Conservation (phyloP, 2,888 invertebrate genomes). For the Linnaemya vulpina region DNA sequence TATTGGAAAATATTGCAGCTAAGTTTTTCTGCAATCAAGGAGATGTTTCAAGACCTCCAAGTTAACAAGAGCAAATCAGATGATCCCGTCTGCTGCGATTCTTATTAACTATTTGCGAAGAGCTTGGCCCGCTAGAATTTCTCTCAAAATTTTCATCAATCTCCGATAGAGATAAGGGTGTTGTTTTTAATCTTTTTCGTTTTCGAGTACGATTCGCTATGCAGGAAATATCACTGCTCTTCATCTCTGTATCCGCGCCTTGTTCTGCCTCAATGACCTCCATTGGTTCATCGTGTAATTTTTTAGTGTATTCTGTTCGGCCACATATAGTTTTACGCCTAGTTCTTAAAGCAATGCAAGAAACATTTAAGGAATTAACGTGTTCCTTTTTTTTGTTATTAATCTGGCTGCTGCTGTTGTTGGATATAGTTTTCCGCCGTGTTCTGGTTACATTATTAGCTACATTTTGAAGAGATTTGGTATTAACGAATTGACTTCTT, state of each 20-base stretch:
- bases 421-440: slow-evolving; percentile 13
- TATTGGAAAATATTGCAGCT: background rate
- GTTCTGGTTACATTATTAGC: background rate
- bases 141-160: background rate
- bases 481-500: background rate
- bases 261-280: background rate
- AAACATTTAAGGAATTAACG: background rate
- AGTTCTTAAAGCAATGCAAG: slow-evolving; percentile 45
- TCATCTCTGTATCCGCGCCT: background rate
- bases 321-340: slow-evolving; percentile 54
- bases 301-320: slow-evolving; percentile 5
- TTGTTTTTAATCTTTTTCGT: slow-evolving; percentile 26
- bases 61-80: background rate
- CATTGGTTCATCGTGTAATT: background rate
- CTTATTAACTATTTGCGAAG: background rate
- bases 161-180: background rate
- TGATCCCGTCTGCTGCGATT: background rate
- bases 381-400: background rate
- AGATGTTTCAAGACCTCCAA: background rate
- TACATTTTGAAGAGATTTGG: background rate
- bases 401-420: too few species aligned
- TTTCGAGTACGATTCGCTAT: slow-evolving; percentile 69
- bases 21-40: background rate
- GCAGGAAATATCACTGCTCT: slow-evolving; percentile 55
- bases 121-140: background rate